These are phyloP conservation scores for Melopsittacus undulatus DNA, from an alignment of 2,797 vertebrate species.

Conservation along the genomic window DNA sequence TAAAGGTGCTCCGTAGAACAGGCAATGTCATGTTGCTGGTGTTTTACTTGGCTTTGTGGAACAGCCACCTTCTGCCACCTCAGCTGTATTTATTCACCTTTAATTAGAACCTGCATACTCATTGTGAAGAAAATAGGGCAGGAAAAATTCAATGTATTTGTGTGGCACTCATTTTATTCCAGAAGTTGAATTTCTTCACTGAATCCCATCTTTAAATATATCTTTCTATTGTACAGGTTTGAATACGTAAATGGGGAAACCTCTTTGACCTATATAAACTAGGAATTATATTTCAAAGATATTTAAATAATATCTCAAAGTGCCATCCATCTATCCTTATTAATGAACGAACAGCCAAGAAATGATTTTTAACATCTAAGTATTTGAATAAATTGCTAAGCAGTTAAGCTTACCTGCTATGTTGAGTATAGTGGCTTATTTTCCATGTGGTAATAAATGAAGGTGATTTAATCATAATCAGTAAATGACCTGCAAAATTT, in stretches of 20 bases:
- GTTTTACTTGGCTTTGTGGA: neutral
- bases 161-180: neutral
- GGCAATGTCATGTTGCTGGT: neutral
- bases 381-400: conserved; percentile 63
- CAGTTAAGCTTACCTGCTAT: conserved; percentile 54
- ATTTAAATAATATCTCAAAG: conserved; percentile 23
- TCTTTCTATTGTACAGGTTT: neutral
- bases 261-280: conserved; percentile 3
- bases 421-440: conserved; percentile 57
- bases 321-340: conserved; percentile 47
- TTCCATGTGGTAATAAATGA: conserved; percentile 63
- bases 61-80: neutral
- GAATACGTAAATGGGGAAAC: neutral
- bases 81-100: neutral
- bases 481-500: conserved; percentile 76
- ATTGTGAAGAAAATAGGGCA: neutral
- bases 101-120: neutral
- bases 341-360: conserved; percentile 40
- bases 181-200: neutral
- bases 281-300: conserved; percentile 39
- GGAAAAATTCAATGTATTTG: neutral
- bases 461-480: conserved; percentile 72
- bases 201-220: neutral
- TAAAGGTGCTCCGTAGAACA: neutral
- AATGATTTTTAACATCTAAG: conserved; percentile 39